Evolutionary conservation across 2,797 vertebrate species (phyloP).

Genomic region (Microchirus variegatus): DNA sequence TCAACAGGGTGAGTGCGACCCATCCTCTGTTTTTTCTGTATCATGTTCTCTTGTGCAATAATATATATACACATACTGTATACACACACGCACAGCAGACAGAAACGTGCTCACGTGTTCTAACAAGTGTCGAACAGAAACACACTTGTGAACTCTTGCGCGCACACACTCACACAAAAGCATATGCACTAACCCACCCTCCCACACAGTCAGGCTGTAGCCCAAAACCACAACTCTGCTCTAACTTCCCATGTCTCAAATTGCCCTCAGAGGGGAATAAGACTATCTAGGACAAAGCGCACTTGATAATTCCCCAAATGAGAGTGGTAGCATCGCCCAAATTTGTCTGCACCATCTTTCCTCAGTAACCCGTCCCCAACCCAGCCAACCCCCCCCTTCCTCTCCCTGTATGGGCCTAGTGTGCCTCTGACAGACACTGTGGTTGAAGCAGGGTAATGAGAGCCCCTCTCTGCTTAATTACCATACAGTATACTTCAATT

Average conservation of each 20-base stretch:
- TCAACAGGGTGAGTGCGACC: constrained; percentile 88
- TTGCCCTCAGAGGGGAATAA: constrained; percentile 69
- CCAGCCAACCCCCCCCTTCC: background rate
- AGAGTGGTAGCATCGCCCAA: constrained; percentile 57
- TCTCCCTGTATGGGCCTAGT: constrained; percentile 39
- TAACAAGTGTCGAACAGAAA: constrained; percentile 40
- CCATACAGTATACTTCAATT: constrained; percentile 79
- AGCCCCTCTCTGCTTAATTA: constrained; percentile 78
- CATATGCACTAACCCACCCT: constrained; percentile 16
- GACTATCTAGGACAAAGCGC: constrained; percentile 76
- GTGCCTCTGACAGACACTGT: constrained; percentile 61
- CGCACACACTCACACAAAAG: constrained; percentile 1
- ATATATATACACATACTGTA: constrained; percentile 1
- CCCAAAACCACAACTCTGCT: constrained; percentile 68
- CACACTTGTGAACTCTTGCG: constrained; percentile 12
- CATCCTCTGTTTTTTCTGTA: background rate
- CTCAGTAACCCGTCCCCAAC: constrained; percentile 19
- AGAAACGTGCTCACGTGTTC: constrained; percentile 33
- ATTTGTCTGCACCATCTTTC: constrained; percentile 50
- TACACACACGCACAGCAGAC: constrained; percentile 2
- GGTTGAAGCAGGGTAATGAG: constrained; percentile 76
- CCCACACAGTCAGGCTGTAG: constrained; percentile 28
- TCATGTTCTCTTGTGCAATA: constrained; percentile 6
- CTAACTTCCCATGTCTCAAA: constrained; percentile 69
- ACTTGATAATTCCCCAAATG: constrained; percentile 75